Base-by-base conservation (phyloP, 2,797 vertebrate genomes). In the Paratrypauchen microcephalus region DNA sequence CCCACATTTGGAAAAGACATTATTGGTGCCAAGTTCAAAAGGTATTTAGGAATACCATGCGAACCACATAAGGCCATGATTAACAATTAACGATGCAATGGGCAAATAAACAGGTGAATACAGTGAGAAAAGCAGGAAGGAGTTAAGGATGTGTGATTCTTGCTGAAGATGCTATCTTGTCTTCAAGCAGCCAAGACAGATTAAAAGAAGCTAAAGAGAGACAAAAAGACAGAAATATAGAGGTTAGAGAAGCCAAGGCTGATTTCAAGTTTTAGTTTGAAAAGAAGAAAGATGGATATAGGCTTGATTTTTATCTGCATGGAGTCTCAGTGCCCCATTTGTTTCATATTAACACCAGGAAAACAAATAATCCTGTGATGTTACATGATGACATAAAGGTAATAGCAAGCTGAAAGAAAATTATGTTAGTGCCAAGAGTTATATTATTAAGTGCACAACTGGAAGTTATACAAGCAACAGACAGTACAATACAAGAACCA, bases 131-230 rank as follows among this genome's bases (percentile, higher is more conserved):
- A 93, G 88, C 85, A 84, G 89, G 87, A 92, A 88, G 89, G 92
- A 94, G 91, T 92, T 87, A 93, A 88, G 89, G 94, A 90, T 92
- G 94, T 94, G 94, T 95, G 95, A 88, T 91, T 96, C 93, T 96
- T 93, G 93, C 92, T 93, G 91, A 95, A 95, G 94, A 92, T 94
- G 95, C 91, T 93, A 93, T 97, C 95, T 94, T 95, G 94, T 98
- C 96, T 95, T 96, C 95, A 94, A 95, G 88, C 91, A 94, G 92
- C 92, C 94, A 93, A 95, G 94, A 98, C 92, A 96, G 95, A 95
- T 97, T 99, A 99, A 97, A 99, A 99, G 88, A 92, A 92, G 91
- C 90, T 92, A 78, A 75, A 91, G 86, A 95, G 90, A 95, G 86
- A 95, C 89, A 94, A 30, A 65, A 13, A 65, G 64, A 66, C 64